A percentile compares a stretch with the other conserved stretches of the same genome.
These are phyloP conservation scores for Mustela erminea DNA, from an alignment of 2,797 vertebrate genomes.

Conservation along the genomic window DNA sequence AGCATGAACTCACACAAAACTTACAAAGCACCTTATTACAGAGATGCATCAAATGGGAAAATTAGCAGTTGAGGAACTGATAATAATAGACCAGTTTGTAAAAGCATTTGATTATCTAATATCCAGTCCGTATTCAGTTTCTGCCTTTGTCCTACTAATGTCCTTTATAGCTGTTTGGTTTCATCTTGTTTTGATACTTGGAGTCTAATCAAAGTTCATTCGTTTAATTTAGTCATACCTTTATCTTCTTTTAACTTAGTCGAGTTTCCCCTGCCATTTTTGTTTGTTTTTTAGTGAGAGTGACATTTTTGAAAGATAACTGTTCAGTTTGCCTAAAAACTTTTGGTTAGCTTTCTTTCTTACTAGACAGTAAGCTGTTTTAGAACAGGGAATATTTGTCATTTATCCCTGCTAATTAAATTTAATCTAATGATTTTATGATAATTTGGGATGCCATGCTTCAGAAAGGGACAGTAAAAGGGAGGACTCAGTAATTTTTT, in stretches of 20 bases:
- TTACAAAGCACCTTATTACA: background rate
- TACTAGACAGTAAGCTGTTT: conserved; percentile 16
- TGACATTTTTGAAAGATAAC: conserved; percentile 38
- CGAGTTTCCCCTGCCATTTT: background rate
- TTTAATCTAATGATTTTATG: conserved; percentile 11
- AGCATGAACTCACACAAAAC: background rate
- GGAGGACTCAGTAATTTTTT: background rate
- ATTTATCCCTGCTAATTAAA: conserved; percentile 38
- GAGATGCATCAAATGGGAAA: background rate
- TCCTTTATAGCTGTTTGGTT: background rate
- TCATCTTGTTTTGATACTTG: conserved; percentile 3
- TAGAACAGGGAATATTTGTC: background rate
- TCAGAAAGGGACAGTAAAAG: conserved; percentile 32
- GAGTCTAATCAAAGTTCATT: background rate
- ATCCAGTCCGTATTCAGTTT: background rate
- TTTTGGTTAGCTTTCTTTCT: background rate
- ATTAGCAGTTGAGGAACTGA: background rate
- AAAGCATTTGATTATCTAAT: background rate
- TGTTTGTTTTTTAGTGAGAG: background rate
- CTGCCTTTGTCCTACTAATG: background rate
- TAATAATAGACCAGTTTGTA: background rate
- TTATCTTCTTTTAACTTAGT: background rate
- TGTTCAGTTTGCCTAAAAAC: conserved; percentile 37
- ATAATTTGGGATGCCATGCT: conserved; percentile 1
- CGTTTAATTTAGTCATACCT: conserved; percentile 14